Evolutionary conservation across 2,113 vertebrate species (phyloP).

Genomic region (Dromiciops gliroides): DNA sequence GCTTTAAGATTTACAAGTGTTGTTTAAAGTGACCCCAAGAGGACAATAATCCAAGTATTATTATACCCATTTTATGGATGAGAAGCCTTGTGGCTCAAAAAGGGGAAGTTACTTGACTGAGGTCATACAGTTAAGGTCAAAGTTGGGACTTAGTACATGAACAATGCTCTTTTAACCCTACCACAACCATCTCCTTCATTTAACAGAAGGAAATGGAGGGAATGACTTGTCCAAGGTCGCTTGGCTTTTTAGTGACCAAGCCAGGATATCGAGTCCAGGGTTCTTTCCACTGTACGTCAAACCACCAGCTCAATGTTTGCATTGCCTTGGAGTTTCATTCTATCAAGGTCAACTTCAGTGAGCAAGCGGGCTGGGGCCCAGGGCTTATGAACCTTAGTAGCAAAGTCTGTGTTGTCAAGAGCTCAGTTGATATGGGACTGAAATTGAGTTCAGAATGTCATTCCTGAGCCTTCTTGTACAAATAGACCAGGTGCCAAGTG

Average conservation of each 20-base stretch:
- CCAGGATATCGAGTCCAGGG: neutral
- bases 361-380: neutral
- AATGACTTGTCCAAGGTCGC: neutral
- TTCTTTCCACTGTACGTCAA: neutral
- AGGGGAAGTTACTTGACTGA: neutral
- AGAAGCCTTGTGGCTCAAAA: neutral
- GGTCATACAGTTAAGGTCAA: neutral
- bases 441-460: neutral
- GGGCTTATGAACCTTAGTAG: neutral
- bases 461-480: neutral
- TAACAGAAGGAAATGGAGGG: neutral
- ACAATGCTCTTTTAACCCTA: neutral
- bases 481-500: neutral
- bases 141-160: neutral
- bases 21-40: neutral
- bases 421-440: neutral
- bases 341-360: neutral
- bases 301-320: neutral
- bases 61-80: neutral
- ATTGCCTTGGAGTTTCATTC: neutral
- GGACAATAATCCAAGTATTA: neutral
- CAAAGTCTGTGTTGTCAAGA: neutral
- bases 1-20: neutral
- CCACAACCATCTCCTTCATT: neutral
- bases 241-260: neutral